Base-by-base conservation (phyloP, 2,113 vertebrate species). In the Progne subis region DNA sequence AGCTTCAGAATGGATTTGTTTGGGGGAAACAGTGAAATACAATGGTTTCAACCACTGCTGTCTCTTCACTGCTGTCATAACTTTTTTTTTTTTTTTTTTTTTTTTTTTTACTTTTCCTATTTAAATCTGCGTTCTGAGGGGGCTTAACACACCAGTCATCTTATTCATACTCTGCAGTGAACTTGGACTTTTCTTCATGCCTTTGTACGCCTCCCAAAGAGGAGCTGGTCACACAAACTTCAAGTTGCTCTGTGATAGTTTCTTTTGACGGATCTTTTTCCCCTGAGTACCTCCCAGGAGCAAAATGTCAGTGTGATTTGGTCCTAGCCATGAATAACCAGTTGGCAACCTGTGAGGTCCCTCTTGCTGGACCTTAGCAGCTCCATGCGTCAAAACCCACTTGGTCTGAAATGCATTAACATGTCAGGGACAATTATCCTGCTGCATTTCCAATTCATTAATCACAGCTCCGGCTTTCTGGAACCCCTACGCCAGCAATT, bases 241-340 rank as follows among this genome's bases (percentile, higher is more conserved):
- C 79, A 86, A 61, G 23, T 41, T 88, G 31, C 50, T 91, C 39
- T 55, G 25, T 6, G 3, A 50, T 92, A 95, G 77, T 95, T 95
- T 88, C 72, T 90, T 92, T 65, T 92, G 92, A 95, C 92, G 92
- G 92, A 90, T 91, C 83, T 61, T 94, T 89, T 79, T 84, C 44
- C 88, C 78, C 52, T 55, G 68, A 71, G 70, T 44, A 55, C 32
- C 55, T 88, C 94, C 91, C 61, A 94, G 71, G 59, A 96, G 94
- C 83, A 83, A 95, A 96, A 88, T 85, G 84, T 87, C 88, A 74
- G 9, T 59, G 39, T 87, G 53, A 89, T 93, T 96, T 69, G 87
- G 90, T 77, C 65, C 61, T 53, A 85, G 75, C 63, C 87, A 87
- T 79, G 85, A 90, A 91, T 79, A 88, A 63, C 82, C 84, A 80